Evolutionary conservation across 2,888 invertebrate genomes (phyloP), one percentile per base, ranked within the genome.

Genomic region (Patella pellucida): DNA sequence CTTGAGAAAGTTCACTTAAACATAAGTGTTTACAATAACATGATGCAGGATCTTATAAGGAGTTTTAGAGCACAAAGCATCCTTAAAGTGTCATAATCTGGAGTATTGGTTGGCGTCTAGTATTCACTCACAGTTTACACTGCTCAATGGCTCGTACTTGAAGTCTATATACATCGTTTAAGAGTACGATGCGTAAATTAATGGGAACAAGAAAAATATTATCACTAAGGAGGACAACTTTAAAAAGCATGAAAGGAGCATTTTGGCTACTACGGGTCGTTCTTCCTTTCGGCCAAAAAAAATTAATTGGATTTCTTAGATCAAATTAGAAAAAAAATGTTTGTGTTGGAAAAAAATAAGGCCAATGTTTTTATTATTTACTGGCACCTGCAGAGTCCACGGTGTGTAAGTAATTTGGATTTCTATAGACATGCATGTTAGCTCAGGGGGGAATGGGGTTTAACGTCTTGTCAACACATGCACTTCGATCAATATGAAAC

Each of bases 1-100:
- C 62, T 62, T 62, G 62, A 62, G 62, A 62, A 62, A 62, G 62
- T 62, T 62, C 62, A 62, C 62, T 62, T 62, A 62, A 62, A 62
- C 62, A 23, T 62, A 62, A 62, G 62, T 62, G 62, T 62, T 62
- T 62, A 62, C 62, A 62, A 62, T 62, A 62, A 62, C 62, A 62
- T 62, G 62, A 62, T 62, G 62, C 62, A 23, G 62, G 62, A 62
- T 23, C 23, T 19, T 62, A 62, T 62, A 23, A 62, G 62, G 19
- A 62, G 62, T 62, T 23, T 23, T 62, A 62, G 11, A 62, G 62
- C 62, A 62, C 62, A 62, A 62, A 62, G 23, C 62, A 62, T 62
- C 62, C 62, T 62, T 62, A 62, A 62, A 62, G 62, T 62, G 62
- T 62, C 62, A 62, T 62, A 62, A 62, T 62, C 62, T 62, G 19